These are phyloP conservation scores for Hypothenemus hampei DNA, from an alignment of 1,140 invertebrate genomes.

Conservation along the genomic window DNA sequence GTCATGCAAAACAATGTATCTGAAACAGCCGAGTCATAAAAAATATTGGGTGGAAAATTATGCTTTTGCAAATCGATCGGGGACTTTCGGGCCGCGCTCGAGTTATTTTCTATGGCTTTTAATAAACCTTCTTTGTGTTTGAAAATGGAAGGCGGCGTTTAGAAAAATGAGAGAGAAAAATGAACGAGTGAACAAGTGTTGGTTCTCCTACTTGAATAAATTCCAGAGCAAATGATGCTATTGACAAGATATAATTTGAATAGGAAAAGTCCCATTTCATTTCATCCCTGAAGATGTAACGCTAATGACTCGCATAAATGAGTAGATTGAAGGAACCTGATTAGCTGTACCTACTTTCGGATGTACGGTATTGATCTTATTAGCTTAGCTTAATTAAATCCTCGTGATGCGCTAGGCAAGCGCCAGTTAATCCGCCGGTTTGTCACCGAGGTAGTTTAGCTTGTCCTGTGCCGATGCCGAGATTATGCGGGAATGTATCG, in stretches of 20 bases:
- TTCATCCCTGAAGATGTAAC: neutral
- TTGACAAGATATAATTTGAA: neutral
- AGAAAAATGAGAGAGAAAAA: too few relatives aligned
- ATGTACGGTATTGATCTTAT: conserved; percentile 35
- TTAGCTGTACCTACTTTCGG: conserved; percentile 26
- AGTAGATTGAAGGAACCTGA: conserved; percentile 30
- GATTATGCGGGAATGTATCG: conserved; percentile 16
- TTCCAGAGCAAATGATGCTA: neutral
- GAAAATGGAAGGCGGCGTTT: too few relatives aligned
- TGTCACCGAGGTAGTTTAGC: conserved; percentile 21
- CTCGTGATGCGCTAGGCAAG: conserved; percentile 15
- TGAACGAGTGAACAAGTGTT: too few relatives aligned
- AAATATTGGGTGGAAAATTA: conserved; percentile 17
- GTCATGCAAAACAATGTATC: conserved; percentile 12
- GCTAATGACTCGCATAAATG: conserved; percentile 16
- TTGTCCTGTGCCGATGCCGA: conserved; percentile 8
- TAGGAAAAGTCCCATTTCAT: neutral
- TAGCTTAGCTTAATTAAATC: conserved; percentile 34
- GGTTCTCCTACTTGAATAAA: neutral
- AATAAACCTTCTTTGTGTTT: too few relatives aligned
- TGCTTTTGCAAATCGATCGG: conserved; percentile 5
- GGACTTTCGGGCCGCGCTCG: neutral
- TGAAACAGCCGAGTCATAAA: conserved; percentile 12
- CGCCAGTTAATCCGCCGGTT: conserved; percentile 19
- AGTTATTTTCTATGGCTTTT: neutral